These are phyloP conservation scores for Lithophane ornitopus DNA, from an alignment of 2,888 invertebrate genomes.

Conservation along the genomic window DNA sequence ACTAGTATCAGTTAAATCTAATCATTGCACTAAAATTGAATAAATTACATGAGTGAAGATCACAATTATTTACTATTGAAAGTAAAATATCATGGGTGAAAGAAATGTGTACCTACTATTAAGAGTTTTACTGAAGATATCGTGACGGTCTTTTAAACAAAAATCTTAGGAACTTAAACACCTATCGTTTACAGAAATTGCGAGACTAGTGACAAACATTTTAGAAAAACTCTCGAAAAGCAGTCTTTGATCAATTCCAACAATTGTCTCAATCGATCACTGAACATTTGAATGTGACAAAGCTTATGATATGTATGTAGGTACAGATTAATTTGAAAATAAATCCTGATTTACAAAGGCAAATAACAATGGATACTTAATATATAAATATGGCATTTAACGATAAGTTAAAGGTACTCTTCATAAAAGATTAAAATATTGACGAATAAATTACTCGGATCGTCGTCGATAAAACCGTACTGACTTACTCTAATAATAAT, in stretches of 20 bases:
- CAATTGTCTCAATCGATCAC: constrained; percentile 74
- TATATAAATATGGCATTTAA: constrained; percentile 90
- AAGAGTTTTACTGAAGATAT: constrained; percentile 73
- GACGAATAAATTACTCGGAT: constrained; percentile 88
- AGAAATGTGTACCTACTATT: constrained; percentile 75
- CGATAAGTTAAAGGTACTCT: constrained; percentile 88
- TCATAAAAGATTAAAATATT: constrained; percentile 87
- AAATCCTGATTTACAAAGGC: constrained; percentile 76
- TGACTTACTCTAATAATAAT: constrained; percentile 79
- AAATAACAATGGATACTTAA: constrained; percentile 85
- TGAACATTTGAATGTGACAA: constrained; percentile 65
- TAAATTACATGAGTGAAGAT: constrained; percentile 87
- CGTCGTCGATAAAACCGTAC: constrained; percentile 87
- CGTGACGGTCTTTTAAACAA: constrained; percentile 67
- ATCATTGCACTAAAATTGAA: constrained; percentile 90
- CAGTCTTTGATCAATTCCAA: constrained; percentile 90
- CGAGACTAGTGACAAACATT: constrained; percentile 72
- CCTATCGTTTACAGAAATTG: constrained; percentile 70
- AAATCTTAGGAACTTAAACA: constrained; percentile 78
- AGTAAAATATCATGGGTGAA: constrained; percentile 70
- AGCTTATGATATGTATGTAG: constrained; percentile 81
- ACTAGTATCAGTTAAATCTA: constrained; percentile 87
- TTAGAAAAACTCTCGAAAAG: constrained; percentile 81
- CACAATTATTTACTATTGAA: constrained; percentile 80
- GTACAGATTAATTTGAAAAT: constrained; percentile 75